Conservation (phyloP, 2,113 vertebrate genomes). For the Anoplopoma fimbria region DNA sequence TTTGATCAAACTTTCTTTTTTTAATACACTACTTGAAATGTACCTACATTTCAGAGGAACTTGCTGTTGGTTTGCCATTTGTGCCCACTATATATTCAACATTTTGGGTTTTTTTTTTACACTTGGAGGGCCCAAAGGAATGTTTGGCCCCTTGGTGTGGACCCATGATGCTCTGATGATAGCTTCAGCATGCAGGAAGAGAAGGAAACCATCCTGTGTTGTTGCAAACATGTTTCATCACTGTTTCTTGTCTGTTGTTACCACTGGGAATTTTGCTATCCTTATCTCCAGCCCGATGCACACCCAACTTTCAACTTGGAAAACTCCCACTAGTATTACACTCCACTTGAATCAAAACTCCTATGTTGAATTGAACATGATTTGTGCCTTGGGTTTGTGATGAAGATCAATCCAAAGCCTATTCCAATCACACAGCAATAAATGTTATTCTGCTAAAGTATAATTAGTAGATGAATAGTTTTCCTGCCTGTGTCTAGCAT, state of each 20-base stretch:
- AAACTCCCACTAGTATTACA: not conserved
- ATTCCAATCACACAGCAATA: not conserved
- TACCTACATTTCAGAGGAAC: not conserved
- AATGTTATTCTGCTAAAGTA: not conserved
- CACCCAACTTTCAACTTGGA: not conserved
- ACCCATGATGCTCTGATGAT: not conserved
- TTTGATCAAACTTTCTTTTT: not conserved
- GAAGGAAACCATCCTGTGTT: not conserved
- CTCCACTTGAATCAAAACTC: not conserved
- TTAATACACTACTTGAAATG: too few relatives aligned
- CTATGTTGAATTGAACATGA: not conserved
- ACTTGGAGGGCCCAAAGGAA: not conserved
- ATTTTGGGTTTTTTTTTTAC: not conserved
- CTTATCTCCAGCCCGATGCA: not conserved
- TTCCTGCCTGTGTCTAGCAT: not conserved
- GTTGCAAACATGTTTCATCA: slow-evolving; percentile 61
- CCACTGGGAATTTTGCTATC: not conserved
- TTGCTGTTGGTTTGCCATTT: not conserved
- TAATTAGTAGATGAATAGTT: not conserved
- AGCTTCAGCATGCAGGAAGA: slow-evolving; percentile 5
- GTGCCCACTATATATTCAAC: too few relatives aligned
- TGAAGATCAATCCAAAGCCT: not conserved
- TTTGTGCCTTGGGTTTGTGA: not conserved
- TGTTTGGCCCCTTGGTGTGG: not conserved
- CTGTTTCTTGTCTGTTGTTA: slow-evolving; percentile 4